Conservation (phyloP, 1,140 invertebrate species). For the Tyrophagus putrescentiae region DNA sequence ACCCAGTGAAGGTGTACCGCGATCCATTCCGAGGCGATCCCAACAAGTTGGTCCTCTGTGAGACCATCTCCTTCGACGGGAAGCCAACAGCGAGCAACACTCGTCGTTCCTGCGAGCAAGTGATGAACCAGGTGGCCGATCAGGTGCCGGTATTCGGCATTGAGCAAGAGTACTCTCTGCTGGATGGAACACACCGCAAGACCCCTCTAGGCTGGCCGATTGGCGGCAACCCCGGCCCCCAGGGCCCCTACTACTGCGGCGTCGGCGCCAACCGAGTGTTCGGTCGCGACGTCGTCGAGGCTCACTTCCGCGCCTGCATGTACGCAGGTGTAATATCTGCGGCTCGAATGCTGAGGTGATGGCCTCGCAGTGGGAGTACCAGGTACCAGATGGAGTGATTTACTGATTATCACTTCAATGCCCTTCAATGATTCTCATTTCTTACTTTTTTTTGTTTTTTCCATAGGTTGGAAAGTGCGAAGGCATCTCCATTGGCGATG, state of each 20-base stretch:
- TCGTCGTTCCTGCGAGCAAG: constrained; percentile 23
- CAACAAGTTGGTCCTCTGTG: constrained; percentile 78
- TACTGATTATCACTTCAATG: constrained; percentile 31
- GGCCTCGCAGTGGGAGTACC: constrained; percentile 53
- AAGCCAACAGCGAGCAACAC: constrained; percentile 46
- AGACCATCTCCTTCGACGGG: constrained; percentile 53
- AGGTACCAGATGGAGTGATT: constrained; percentile 39
- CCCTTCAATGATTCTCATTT: too few species aligned
- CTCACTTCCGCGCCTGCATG: constrained; percentile 63
- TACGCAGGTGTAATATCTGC: constrained; percentile 76
- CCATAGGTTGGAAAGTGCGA: too few species aligned
- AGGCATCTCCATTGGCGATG: constrained; percentile 68
- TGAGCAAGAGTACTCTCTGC: constrained; percentile 79
- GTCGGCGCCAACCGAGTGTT: constrained; percentile 86
- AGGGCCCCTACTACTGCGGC: constrained; percentile 87
- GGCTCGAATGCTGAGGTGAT: constrained; percentile 89
- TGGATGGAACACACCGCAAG: constrained; percentile 43
- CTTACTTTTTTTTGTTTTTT: too few species aligned
- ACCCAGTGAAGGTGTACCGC: constrained; percentile 71
- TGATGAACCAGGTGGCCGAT: constrained; percentile 39
- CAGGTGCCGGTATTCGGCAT: constrained; percentile 86
- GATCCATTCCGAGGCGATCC: constrained; percentile 74
- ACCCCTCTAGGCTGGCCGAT: constrained; percentile 90
- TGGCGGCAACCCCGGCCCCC: constrained; percentile 77
- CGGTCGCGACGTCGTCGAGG: constrained; percentile 81